A percentile compares a stretch with the other conserved stretches of the same genome.
Evolutionary conservation across 2,888 invertebrate genomes (phyloP).

Genomic region (Torymus auratus): DNA sequence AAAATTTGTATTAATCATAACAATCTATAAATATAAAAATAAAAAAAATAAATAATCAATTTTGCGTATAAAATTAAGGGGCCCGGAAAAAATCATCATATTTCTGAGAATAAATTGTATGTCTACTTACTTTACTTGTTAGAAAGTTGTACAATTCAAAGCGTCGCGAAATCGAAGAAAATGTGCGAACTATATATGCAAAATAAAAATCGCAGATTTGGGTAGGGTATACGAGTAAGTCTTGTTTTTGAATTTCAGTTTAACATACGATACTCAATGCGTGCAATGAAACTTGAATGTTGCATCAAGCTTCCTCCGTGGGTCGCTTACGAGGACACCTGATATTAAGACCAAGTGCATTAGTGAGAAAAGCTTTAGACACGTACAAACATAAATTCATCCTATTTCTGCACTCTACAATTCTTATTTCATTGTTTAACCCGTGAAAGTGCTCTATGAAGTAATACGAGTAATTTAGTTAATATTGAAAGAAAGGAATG

Average conservation of each 20-base stretch:
- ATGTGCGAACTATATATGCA: background rate
- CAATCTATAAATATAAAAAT: no score
- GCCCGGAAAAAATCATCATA: background rate
- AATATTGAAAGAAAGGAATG: slow-evolving; percentile 22
- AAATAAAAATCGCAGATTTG: slow-evolving; percentile 28
- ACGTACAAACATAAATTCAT: slow-evolving; percentile 25
- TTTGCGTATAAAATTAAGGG: no score
- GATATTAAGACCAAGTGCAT: slow-evolving; percentile 5
- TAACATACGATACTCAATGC: slow-evolving; percentile 7
- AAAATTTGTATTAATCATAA: no score
- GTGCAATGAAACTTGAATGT: slow-evolving; percentile 62
- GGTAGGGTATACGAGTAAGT: slow-evolving; percentile 9
- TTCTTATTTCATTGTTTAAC: slow-evolving; percentile 2
- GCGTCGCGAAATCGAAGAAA: slow-evolving; percentile 4
- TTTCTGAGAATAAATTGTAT: background rate
- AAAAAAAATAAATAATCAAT: no score
- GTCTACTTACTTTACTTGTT: background rate
- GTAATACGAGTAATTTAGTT: slow-evolving; percentile 36
- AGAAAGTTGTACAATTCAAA: slow-evolving; percentile 25
- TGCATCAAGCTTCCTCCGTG: slow-evolving; percentile 62
- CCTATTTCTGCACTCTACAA: slow-evolving; percentile 5
- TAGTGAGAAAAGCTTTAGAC: slow-evolving; percentile 34
- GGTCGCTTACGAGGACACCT: slow-evolving; percentile 34
- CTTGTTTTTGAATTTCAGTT: slow-evolving; percentile 27
- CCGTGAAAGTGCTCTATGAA: background rate